phyloP scores from a whole-genome alignment of 2,888 invertebrate species.

The Eucera pruinosa region DNA sequence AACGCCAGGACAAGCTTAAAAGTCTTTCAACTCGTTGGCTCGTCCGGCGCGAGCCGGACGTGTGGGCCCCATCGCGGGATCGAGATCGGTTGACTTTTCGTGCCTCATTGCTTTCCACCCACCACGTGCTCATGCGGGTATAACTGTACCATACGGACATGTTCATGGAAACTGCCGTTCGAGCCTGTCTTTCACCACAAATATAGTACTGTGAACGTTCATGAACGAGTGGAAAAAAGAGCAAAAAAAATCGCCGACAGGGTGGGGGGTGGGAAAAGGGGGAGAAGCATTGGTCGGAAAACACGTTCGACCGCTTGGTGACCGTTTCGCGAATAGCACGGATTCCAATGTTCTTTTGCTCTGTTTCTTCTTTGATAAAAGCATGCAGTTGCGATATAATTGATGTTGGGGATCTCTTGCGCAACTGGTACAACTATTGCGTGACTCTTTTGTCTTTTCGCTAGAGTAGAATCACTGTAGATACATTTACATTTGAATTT shows the following conservation, averaged over 20 bases:
- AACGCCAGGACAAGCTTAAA: slow-evolving; percentile 62
- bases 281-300: slow-evolving; percentile 1
- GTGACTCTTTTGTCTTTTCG: too few relatives aligned
- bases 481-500: too few relatives aligned
- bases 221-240: slow-evolving; percentile 6
- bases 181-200: slow-evolving; percentile 63
- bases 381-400: neutral
- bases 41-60: slow-evolving; percentile 43
- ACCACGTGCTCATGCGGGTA: slow-evolving; percentile 31
- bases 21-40: slow-evolving; percentile 58
- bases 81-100: slow-evolving; percentile 63
- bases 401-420: slow-evolving; percentile 4
- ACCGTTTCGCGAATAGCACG: slow-evolving; percentile 35
- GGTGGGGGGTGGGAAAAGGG: too few relatives aligned
- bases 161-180: slow-evolving; percentile 42
- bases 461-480: too few relatives aligned
- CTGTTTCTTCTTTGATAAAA: neutral
- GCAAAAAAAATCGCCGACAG: neutral
- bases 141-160: slow-evolving; percentile 32
- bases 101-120: slow-evolving; percentile 62
- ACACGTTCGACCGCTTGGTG: slow-evolving; percentile 8
- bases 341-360: slow-evolving; percentile 10
- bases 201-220: slow-evolving; percentile 51
- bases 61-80: slow-evolving; percentile 62
- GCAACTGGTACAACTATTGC: neutral